Conservation (phyloP, 2,797 vertebrate species). For the Gambusia yucatana region DNA sequence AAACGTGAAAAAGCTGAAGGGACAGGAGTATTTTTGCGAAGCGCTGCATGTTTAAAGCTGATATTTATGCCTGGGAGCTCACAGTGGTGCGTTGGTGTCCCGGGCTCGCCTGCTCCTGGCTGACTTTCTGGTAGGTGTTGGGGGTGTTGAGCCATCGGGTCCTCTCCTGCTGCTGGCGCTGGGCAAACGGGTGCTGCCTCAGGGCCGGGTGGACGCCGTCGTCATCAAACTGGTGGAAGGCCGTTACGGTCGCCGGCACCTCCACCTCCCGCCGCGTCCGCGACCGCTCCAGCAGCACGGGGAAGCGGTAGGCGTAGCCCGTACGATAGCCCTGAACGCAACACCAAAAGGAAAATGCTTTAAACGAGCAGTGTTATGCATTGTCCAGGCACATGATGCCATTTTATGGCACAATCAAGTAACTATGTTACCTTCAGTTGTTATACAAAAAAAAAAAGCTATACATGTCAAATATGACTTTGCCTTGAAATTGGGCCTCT, state of each 20-base stretch:
- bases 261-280: constrained; percentile 93
- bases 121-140: constrained; percentile 93
- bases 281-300: constrained; percentile 91
- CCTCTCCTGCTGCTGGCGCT: constrained; percentile 95
- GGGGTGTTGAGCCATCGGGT: constrained; percentile 98
- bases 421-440: too few species aligned
- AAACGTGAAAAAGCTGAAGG: not conserved
- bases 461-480: too few species aligned
- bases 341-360: constrained; percentile 1
- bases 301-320: constrained; percentile 94
- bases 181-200: constrained; percentile 85
- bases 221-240: constrained; percentile 91
- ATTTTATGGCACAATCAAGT: too few species aligned
- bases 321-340: constrained; percentile 83
- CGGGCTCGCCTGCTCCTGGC: constrained; percentile 85
- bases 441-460: too few species aligned
- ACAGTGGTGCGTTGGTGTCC: constrained; percentile 89
- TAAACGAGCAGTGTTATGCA: not conserved
- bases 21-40: not conserved
- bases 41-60: not conserved
- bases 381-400: too few species aligned
- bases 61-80: constrained; percentile 40
- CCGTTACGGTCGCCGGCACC: constrained; percentile 90
- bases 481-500: too few species aligned
- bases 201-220: constrained; percentile 79